A percentile compares a stretch with the other conserved stretches of the same genome.
Evolutionary conservation across 2,888 invertebrate genomes (phyloP).

Genomic region (Timema cristinae): DNA sequence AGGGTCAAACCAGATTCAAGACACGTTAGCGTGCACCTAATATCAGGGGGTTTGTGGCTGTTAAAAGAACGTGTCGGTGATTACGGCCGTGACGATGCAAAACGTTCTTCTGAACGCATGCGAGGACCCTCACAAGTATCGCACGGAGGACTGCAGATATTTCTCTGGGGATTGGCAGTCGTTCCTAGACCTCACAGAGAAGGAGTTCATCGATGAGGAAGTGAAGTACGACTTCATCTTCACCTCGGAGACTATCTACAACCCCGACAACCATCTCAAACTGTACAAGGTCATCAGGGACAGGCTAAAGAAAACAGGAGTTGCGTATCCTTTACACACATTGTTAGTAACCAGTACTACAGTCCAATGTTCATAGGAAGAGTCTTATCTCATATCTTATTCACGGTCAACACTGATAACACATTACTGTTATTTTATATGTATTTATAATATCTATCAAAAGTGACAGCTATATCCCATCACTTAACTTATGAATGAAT

Average conservation of each 20-base stretch:
- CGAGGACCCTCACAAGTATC: background rate
- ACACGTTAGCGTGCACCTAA: too few species aligned
- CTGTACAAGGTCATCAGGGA: constrained; percentile 63
- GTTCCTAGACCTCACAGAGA: constrained; percentile 47
- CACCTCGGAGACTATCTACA: constrained; percentile 92
- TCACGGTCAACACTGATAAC: too few species aligned
- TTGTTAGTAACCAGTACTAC: too few species aligned
- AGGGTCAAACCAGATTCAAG: too few species aligned
- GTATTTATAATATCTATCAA: too few species aligned
- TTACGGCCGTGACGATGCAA: constrained; percentile 74
- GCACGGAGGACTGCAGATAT: constrained; percentile 44
- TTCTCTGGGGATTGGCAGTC: constrained; percentile 72
- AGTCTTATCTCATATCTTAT: too few species aligned
- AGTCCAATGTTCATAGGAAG: too few species aligned
- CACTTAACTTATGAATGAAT: too few species aligned
- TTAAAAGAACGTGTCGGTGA: constrained; percentile 79
- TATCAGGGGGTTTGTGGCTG: constrained; percentile 10
- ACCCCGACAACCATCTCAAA: constrained; percentile 71
- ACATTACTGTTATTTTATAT: too few species aligned
- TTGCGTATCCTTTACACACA: constrained; percentile 54
- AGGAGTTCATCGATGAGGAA: constrained; percentile 38
- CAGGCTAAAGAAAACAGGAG: constrained; percentile 59
- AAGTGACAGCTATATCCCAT: too few species aligned
- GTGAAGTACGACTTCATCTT: constrained; percentile 77
- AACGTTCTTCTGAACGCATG: constrained; percentile 66